These are phyloP conservation scores for Ochotona curzoniae DNA, from an alignment of 2,113 vertebrate genomes.

Conservation along the genomic window DNA sequence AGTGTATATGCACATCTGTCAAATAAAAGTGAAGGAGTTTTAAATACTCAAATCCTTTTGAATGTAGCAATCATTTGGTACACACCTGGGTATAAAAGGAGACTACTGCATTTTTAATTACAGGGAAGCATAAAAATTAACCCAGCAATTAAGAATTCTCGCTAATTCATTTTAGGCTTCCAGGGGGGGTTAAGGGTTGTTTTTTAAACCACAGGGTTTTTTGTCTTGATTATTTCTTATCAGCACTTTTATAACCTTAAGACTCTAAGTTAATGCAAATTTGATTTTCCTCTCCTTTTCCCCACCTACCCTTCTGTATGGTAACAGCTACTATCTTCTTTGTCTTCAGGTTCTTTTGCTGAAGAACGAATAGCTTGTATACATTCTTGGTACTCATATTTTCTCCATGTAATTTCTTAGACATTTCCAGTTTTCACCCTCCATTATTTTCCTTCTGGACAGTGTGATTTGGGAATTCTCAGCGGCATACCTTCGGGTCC, in stretches of 20 bases:
- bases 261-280: background rate
- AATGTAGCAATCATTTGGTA: background rate
- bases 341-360: background rate
- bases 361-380: background rate
- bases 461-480: background rate
- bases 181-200: background rate
- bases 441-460: background rate
- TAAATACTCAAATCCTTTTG: constrained; percentile 11
- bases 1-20: background rate
- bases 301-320: background rate
- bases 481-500: rapidly evolving
- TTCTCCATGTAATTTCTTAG: background rate
- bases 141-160: background rate
- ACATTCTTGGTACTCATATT: background rate
- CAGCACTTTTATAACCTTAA: background rate
- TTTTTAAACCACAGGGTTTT: constrained; percentile 2
- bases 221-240: constrained; percentile 36
- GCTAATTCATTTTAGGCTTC: constrained; percentile 1
- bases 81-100: constrained; percentile 20
- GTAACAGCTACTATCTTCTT: background rate
- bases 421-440: background rate
- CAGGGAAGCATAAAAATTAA: background rate
- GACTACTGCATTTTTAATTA: constrained; percentile 31
- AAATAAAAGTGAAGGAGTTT: constrained; percentile 55
- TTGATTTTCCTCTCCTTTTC: background rate